Conservation (phyloP, 2,888 invertebrate species). For the Macropis europaea region DNA sequence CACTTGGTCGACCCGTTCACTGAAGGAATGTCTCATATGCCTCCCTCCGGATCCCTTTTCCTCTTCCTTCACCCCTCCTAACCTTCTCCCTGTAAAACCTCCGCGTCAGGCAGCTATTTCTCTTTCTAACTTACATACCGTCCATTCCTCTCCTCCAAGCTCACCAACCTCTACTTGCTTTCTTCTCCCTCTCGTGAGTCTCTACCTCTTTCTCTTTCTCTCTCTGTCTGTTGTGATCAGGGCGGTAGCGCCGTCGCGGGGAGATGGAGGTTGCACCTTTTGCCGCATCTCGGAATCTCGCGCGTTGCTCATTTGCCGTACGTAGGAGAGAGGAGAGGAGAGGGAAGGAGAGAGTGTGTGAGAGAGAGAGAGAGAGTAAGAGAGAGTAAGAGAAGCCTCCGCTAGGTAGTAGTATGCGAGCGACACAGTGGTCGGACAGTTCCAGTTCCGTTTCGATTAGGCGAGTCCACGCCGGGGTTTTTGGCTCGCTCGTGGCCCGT, state of each 20-base stretch:
- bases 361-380: slow-evolving; percentile 24
- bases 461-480: slow-evolving; percentile 65
- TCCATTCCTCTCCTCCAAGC: slow-evolving; percentile 55
- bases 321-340: slow-evolving; percentile 52
- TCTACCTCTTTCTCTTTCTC: slow-evolving; percentile 43
- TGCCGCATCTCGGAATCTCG: slow-evolving; percentile 75
- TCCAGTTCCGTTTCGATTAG: slow-evolving; percentile 74
- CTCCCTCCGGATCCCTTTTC: slow-evolving; percentile 54
- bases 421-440: slow-evolving; percentile 71
- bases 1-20: slow-evolving; percentile 69
- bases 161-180: slow-evolving; percentile 59
- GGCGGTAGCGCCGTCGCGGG: slow-evolving; percentile 57
- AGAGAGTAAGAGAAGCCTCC: slow-evolving; percentile 58
- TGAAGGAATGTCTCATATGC: slow-evolving; percentile 75
- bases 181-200: slow-evolving; percentile 32
- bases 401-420: slow-evolving; percentile 68
- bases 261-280: slow-evolving; percentile 72
- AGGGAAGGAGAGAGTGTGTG: slow-evolving; percentile 33
- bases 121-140: slow-evolving; percentile 53
- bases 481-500: slow-evolving; percentile 55
- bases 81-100: slow-evolving; percentile 47
- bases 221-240: slow-evolving; percentile 60
- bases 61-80: slow-evolving; percentile 48
- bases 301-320: slow-evolving; percentile 73
- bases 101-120: slow-evolving; percentile 54